Base-by-base conservation (phyloP, 2,888 invertebrate genomes). In the Hipparchia semele region DNA sequence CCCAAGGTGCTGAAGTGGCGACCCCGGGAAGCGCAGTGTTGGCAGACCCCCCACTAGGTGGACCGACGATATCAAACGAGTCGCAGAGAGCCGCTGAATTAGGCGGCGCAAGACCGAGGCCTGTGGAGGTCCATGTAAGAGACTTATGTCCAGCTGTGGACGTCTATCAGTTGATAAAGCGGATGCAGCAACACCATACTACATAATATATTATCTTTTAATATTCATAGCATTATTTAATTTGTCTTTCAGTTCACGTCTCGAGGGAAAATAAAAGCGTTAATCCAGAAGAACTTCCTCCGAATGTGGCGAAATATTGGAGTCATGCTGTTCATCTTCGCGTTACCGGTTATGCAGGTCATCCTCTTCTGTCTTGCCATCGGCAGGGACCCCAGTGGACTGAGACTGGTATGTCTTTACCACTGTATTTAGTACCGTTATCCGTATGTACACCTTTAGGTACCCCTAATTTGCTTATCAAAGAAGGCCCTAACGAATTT, bases 231-330 rank as follows among this genome's bases (percentile, higher is more conserved):
- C 7, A 6, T 5, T 2, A 7, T 39, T 60, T 12, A 12, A 2
- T 33, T 59, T 51, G 33, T 53, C 2, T 72, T 74, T 62, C 87
- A 96, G 92, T 89, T 96, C 68, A 98, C 98, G n/a, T 96, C 97
- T n/a, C 95, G 95, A 70, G 98, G 98, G 60, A 98, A 98, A 92
- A 96, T 98, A 82, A 96, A 96, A 82, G 98, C 98, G 0, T 89
- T 98, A 66, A 95, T 98, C 77, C 96, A 96, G 85, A 98, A 98
- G 94, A 98, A 98, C 90, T 98, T 98, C 94, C 92, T 98, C 68
- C 94, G 97, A 53, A 98, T 98, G 97, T 98, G 98, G 98, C 94
- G 98, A 67, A 98, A 98, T 90, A 97, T 98, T 75, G 98, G 98
- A 61, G 97, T 98, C 76, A 97, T 99, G 97, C 94, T 98, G 84